phyloP scores from a whole-genome alignment of 2,113 vertebrate species.

The Psilopsiagon aurifrons region DNA sequence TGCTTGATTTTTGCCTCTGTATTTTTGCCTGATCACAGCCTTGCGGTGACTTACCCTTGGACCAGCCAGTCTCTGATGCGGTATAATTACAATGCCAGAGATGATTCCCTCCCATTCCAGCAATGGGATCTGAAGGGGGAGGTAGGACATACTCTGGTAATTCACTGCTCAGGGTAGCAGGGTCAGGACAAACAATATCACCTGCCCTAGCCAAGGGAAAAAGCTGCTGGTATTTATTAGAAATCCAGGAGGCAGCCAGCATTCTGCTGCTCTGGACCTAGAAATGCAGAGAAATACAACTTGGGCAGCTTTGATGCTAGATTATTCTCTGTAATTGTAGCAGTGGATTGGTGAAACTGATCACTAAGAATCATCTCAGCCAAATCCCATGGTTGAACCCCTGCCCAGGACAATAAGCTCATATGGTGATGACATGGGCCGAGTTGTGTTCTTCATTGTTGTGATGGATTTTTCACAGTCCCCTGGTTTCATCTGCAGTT shows the following conservation, averaged over 20 bases:
- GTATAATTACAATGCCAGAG: background rate
- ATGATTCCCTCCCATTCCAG: background rate
- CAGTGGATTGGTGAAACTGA: background rate
- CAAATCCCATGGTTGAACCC: background rate
- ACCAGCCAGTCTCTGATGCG: background rate
- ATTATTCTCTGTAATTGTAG: background rate
- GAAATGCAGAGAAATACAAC: background rate
- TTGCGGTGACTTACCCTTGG: background rate
- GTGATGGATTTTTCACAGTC: constrained; percentile 19
- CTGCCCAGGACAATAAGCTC: constrained; percentile 24
- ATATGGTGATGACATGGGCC: background rate
- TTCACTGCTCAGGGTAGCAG: background rate
- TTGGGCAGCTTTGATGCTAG: background rate
- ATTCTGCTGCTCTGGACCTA: background rate
- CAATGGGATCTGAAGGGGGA: background rate
- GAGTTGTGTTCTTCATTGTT: constrained; percentile 20
- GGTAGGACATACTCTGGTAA: background rate
- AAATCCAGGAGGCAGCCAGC: background rate
- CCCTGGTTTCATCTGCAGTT: constrained; percentile 3
- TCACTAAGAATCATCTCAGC: constrained; percentile 12
- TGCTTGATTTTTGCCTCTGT: background rate
- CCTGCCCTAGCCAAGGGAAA: background rate
- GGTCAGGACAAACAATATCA: background rate
- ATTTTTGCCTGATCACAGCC: background rate
- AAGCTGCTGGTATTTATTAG: background rate